Evolutionary conservation across 53 echinoderm and acorn worm species (phyloP).

Genomic region (Zoroaster sp.): DNA sequence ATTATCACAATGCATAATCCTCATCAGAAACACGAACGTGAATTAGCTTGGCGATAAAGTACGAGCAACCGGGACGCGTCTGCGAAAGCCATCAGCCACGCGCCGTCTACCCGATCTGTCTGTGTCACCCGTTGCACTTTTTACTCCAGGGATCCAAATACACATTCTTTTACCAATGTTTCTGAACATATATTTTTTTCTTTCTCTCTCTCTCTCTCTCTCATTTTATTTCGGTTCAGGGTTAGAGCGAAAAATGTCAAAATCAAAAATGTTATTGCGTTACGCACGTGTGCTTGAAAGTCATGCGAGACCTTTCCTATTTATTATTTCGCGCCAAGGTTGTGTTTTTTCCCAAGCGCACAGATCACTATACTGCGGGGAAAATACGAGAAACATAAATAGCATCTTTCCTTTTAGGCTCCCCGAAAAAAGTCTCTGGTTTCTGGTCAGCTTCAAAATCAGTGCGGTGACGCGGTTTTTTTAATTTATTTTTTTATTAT

Average conservation of each 20-base stretch:
- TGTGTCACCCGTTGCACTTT: slow-evolving; percentile 18
- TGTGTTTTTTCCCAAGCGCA: not conserved
- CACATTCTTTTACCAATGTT: not conserved
- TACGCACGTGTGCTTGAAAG: not conserved
- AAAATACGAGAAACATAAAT: not conserved
- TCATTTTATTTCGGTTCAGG: not conserved
- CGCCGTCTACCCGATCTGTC: not conserved
- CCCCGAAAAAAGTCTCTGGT: no score
- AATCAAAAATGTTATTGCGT: not conserved
- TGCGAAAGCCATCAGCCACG: slow-evolving; percentile 12
- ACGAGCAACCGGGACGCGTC: not conserved
- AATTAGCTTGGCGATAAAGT: not conserved
- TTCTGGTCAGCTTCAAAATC: no score
- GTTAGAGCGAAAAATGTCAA: not conserved
- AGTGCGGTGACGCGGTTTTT: no score
- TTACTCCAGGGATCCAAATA: not conserved
- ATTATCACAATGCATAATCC: not conserved
- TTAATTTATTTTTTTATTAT: no score
- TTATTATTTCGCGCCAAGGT: not conserved
- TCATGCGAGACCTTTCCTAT: not conserved
- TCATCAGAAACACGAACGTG: not conserved
- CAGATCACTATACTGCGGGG: not conserved
- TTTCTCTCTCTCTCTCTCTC: no score
- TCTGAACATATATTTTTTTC: no score
- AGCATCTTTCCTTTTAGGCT: no score